Conservation (phyloP, 2,888 invertebrate species). For the Limulus polyphemus region DNA sequence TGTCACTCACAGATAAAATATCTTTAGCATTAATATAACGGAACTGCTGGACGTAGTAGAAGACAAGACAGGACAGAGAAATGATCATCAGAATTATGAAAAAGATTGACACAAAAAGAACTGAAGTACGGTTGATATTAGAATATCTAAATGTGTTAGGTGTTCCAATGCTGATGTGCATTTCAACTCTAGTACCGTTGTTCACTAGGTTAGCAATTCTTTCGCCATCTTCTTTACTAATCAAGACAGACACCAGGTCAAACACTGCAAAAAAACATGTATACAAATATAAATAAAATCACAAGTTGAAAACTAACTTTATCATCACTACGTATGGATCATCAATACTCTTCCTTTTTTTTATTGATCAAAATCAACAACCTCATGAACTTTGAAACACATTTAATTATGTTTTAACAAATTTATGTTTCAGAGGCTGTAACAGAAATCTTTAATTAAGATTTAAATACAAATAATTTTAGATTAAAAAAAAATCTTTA, state of each 20-base stretch:
- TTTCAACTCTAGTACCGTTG: conserved; percentile 51
- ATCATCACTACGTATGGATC: too few species aligned
- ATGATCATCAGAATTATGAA: conserved; percentile 92
- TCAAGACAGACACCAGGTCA: conserved; percentile 68
- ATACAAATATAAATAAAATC: too few species aligned
- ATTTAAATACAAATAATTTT: too few species aligned
- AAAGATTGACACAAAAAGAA: conserved; percentile 86
- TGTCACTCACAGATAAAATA: conserved; percentile 59
- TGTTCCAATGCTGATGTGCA: conserved; percentile 55
- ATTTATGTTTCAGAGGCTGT: too few species aligned
- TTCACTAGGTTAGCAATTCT: conserved; percentile 56
- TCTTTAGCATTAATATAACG: conserved; percentile 90
- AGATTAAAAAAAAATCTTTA: too few species aligned
- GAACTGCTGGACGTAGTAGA: conserved; percentile 91
- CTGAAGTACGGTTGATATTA: conserved; percentile 70
- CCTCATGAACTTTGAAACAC: too few species aligned
- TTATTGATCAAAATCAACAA: too few species aligned
- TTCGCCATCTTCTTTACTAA: conserved; percentile 62
- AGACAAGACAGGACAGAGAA: conserved; percentile 85
- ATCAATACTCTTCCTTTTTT: too few species aligned
- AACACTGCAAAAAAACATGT: conserved; percentile 40
- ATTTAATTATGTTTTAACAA: too few species aligned
- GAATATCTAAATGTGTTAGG: conserved; percentile 47
- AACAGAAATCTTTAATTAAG: too few species aligned
- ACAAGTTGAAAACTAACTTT: too few species aligned